phyloP scores from a whole-genome alignment of 1,140 invertebrate species.

The Paraescarpia echinospica region DNA sequence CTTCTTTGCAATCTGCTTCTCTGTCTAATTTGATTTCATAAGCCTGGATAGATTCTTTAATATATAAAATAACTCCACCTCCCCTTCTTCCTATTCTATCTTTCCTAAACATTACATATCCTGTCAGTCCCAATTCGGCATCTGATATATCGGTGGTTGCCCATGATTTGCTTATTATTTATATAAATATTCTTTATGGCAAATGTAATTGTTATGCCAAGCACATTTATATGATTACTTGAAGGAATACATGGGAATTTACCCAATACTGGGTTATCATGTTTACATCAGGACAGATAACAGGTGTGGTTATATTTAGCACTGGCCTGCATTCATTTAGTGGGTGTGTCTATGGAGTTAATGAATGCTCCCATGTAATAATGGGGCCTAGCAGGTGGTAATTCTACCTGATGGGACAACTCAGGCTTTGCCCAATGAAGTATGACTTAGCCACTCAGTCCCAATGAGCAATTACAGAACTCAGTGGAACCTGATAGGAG shows the following conservation, averaged over 20 bases:
- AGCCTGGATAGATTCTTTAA: no score
- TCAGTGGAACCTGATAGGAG: background rate
- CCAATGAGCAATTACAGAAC: background rate
- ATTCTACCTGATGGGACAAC: background rate
- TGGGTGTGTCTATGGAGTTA: background rate
- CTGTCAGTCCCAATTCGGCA: no score
- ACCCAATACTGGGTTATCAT: background rate
- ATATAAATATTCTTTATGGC: no score
- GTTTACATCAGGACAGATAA: background rate
- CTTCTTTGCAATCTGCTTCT: no score
- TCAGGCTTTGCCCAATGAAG: background rate
- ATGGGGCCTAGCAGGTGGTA: background rate
- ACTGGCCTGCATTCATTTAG: background rate
- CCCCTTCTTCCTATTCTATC: no score
- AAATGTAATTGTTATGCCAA: no score
- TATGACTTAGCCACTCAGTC: background rate
- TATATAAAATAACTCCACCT: no score
- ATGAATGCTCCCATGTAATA: background rate
- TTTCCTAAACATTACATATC: no score
- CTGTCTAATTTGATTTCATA: no score
- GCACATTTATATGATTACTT: background rate
- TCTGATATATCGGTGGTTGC: no score
- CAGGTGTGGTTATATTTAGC: background rate
- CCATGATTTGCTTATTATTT: no score
- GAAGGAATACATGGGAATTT: background rate